These are phyloP conservation scores for Hypsopygia costalis DNA, from an alignment of 2,888 invertebrate species.

Conservation along the genomic window DNA sequence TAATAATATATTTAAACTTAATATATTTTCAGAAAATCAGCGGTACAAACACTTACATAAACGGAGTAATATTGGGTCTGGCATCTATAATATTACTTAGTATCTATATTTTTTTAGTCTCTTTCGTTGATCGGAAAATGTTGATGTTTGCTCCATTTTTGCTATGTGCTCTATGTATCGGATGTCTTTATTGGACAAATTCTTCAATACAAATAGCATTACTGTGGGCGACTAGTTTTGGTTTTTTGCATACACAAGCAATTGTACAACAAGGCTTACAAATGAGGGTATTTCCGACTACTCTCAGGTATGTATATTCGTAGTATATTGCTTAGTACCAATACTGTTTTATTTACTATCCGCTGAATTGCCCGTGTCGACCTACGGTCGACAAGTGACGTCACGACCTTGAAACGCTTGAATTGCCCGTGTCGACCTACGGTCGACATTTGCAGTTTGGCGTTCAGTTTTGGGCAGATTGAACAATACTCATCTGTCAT, in stretches of 20 bases:
- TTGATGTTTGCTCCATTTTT: conserved; percentile 33
- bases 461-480: too few species aligned
- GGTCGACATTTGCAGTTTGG: too few species aligned
- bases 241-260: conserved; percentile 39
- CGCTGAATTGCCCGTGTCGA: too few species aligned
- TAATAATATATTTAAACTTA: too few species aligned
- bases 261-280: conserved; percentile 39
- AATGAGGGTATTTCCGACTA: conserved; percentile 48
- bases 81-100: conserved; percentile 32
- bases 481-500: too few species aligned
- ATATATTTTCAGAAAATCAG: conserved; percentile 37
- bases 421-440: too few species aligned
- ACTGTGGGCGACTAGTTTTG: conserved; percentile 38
- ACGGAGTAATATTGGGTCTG: conserved; percentile 38
- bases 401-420: too few species aligned
- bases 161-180: conserved; percentile 31
- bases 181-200: conserved; percentile 39
- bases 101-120: conserved; percentile 30
- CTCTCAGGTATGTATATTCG: conserved; percentile 42
- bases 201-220: conserved; percentile 40
- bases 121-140: conserved; percentile 34
- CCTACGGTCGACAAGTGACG: too few species aligned
- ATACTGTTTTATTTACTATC: too few species aligned
- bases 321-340: too few species aligned
- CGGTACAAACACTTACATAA: conserved; percentile 42